phyloP scores from a whole-genome alignment of 2,888 invertebrate species.

The Baronia brevicornis region DNA sequence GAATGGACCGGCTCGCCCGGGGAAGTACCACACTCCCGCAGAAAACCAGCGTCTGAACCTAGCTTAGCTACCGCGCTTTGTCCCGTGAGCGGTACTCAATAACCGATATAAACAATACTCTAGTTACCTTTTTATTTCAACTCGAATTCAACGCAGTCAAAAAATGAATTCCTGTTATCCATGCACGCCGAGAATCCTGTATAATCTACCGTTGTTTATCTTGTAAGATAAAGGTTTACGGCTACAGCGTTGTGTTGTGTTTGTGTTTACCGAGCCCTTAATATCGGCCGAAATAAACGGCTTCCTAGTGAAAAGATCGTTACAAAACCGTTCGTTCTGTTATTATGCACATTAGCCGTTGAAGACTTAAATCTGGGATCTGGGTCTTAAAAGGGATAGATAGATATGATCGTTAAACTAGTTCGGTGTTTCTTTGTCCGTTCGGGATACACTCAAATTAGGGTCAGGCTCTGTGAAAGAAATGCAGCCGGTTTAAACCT shows the following conservation, averaged over 20 bases:
- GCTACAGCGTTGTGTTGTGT: too few species aligned
- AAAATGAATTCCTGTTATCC: conserved; percentile 40
- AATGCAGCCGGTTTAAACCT: conserved; percentile 33
- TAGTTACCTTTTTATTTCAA: conserved; percentile 5
- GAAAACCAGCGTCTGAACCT: too few species aligned
- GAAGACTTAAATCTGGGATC: conserved; percentile 22
- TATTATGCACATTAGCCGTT: conserved; percentile 16
- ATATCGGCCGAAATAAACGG: conserved; percentile 26
- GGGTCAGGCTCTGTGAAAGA: conserved; percentile 46
- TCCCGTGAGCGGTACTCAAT: too few species aligned
- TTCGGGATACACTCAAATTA: conserved; percentile 44
- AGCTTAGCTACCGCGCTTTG: too few species aligned
- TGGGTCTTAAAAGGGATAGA: conserved; percentile 26
- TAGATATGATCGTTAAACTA: conserved; percentile 47
- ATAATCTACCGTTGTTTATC: conserved; percentile 52
- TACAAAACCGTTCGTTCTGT: conserved; percentile 16
- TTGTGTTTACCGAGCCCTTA: conserved; percentile 48
- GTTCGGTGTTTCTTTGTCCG: conserved; percentile 35
- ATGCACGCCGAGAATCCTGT: conserved; percentile 39
- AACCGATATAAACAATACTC: too few species aligned
- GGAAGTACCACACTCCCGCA: too few species aligned
- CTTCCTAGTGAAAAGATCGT: conserved; percentile 23
- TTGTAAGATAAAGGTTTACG: conserved; percentile 42
- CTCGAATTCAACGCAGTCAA: conserved; percentile 19
- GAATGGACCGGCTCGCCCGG: too few species aligned